Base-by-base conservation (phyloP, 2,797 vertebrate species). In the Pangasius sanitwongsei region DNA sequence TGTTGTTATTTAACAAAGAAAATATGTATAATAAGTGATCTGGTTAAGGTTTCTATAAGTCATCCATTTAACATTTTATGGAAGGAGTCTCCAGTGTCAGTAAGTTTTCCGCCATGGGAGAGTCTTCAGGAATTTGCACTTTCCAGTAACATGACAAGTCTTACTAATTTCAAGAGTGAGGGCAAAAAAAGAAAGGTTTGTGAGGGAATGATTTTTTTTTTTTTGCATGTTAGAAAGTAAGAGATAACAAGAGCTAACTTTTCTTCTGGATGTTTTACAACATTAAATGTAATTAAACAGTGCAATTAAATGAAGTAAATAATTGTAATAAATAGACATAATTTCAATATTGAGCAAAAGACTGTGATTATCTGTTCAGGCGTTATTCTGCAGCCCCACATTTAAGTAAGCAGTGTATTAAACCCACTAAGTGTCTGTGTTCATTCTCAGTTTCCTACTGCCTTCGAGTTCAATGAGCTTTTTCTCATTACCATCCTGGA, bases 381-480 rank as follows among this genome's bases (percentile, higher is more conserved):
- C 3, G 0, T 55, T 31, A 31, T 55, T 55, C 16, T 34, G 20
- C 37, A 44, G 9, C 8, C 9, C 37, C 23, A 13, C 18, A 78
- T 31, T 55, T 53, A 48, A 48, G 25, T 50, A 78, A 31, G 28
- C 44, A 50, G 50, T 1, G 31, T 6, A 18, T 77, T 59, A 41
- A 59, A 83, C 57, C 55, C 28, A 55, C 55, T 41, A 28, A n/a
- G 6, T 31, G 25, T 84, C 6, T 86, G 81, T 89, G 50, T 72
- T 61, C 31, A 78, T 80, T 80, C 63, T 18, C 92, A 99, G 98
- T 99, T 99, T 95, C 98, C 98, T 75, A 94, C 98, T 86, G 98
- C 98, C 1, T 99, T 99, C 92, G 98, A 99, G 94, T 99, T 99
- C 93, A 99, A 98, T 0, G 98, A 99, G 92, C 94, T 99, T 28